A percentile compares a stretch with the other conserved stretches of the same genome.
Conservation (phyloP, 1,140 invertebrate species). For the Aphaenogaster ashmeadi region DNA sequence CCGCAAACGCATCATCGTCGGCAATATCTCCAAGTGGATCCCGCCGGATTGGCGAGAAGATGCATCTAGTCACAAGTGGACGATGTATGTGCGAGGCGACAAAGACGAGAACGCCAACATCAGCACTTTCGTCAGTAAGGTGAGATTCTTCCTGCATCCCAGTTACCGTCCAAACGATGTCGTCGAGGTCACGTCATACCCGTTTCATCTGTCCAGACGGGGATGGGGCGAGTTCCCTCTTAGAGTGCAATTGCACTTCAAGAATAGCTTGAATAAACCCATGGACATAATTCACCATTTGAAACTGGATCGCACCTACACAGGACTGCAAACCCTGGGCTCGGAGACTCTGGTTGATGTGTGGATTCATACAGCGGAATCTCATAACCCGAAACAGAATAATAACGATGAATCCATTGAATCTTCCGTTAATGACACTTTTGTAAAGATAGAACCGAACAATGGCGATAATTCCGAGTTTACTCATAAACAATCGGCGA, state of each 20-base stretch:
- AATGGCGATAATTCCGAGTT: neutral
- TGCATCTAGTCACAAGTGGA: conserved; percentile 95
- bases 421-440: neutral
- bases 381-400: conserved; percentile 19
- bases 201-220: conserved; percentile 93
- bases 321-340: conserved; percentile 94
- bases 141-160: conserved; percentile 94
- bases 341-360: conserved; percentile 93
- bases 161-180: conserved; percentile 96
- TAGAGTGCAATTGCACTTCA: conserved; percentile 93
- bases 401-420: neutral
- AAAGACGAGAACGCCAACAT: conserved; percentile 89
- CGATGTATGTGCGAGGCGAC: conserved; percentile 93
- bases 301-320: conserved; percentile 94
- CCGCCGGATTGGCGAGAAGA: conserved; percentile 90
- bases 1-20: conserved; percentile 89
- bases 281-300: conserved; percentile 94
- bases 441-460: neutral
- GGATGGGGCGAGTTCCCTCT: conserved; percentile 98
- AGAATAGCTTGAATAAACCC: conserved; percentile 92
- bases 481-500: neutral
- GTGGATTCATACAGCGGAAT: conserved; percentile 88
- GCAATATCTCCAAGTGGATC: conserved; percentile 96
- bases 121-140: conserved; percentile 91
- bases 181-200: conserved; percentile 91